Percentiles rank a stretch among this genome's conserved stretches.
Conservation (phyloP, 2,113 vertebrate genomes). For the Pongo abelii region DNA sequence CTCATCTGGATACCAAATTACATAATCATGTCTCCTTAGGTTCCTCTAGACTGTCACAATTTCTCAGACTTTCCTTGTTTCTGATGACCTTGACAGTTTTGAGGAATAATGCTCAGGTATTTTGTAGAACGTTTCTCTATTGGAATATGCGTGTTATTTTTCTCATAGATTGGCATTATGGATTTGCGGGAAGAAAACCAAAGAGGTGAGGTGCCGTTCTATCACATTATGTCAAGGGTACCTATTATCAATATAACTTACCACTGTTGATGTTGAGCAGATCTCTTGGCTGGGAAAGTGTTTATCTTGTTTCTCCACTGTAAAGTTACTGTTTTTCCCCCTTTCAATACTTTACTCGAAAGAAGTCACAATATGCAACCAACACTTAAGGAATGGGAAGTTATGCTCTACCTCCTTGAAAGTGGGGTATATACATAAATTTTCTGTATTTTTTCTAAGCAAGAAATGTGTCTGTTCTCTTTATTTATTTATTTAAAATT, state of each 20-base stretch:
- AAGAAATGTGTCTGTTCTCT: background rate
- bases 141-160: slow-evolving; percentile 34
- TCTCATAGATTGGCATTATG: slow-evolving; percentile 20
- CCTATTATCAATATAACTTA: background rate
- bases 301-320: background rate
- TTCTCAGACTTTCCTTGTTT: background rate
- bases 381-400: background rate
- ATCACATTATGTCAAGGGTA: background rate
- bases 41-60: background rate
- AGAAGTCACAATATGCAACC: background rate
- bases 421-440: background rate
- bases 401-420: background rate
- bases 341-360: too few relatives aligned
- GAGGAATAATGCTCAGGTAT: background rate
- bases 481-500: background rate
- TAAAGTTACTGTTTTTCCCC: background rate
- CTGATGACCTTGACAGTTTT: slow-evolving; percentile 4
- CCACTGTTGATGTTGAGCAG: background rate
- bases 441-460: background rate
- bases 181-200: background rate
- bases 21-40: background rate
- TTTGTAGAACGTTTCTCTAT: background rate
- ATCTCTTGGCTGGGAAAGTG: background rate
- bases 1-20: background rate
- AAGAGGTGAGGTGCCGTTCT: background rate